These are phyloP conservation scores for Syngnathus acus DNA, from an alignment of 2,797 vertebrate genomes.

Conservation along the genomic window DNA sequence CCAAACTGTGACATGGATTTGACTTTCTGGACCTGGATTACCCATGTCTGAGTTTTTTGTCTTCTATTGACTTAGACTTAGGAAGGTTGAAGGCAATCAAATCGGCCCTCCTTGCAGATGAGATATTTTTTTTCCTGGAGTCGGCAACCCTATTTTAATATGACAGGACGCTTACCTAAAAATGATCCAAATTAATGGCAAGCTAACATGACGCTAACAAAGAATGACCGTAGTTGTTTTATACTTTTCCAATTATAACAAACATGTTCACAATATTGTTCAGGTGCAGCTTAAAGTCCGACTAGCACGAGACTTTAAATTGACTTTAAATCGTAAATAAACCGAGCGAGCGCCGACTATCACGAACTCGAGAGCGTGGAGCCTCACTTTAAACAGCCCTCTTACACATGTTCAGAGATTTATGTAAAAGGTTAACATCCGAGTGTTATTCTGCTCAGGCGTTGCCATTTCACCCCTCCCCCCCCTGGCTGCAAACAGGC, in stretches of 20 bases:
- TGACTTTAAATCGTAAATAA: not conserved
- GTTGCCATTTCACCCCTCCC: slow-evolving; percentile 77
- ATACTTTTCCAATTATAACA: too few relatives aligned
- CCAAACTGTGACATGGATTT: too few relatives aligned
- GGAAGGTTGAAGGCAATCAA: too few relatives aligned
- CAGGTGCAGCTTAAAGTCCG: not conserved
- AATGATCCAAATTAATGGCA: too few relatives aligned
- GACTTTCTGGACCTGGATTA: too few relatives aligned
- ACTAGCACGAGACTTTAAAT: not conserved
- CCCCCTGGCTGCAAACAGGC: slow-evolving; percentile 62
- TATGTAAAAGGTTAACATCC: slow-evolving; percentile 88
- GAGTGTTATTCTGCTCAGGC: slow-evolving; percentile 94
- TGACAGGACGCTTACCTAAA: not conserved
- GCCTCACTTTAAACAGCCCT: slow-evolving; percentile 50
- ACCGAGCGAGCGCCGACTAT: not conserved
- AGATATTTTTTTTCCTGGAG: too few relatives aligned
- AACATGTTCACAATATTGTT: not conserved
- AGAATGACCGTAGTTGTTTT: too few relatives aligned
- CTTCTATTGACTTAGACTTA: too few relatives aligned
- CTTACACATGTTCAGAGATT: slow-evolving; percentile 73
- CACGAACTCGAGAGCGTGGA: slow-evolving; percentile 14
- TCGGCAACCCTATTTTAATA: not conserved
- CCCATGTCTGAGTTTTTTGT: too few relatives aligned
- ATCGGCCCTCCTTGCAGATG: too few relatives aligned
- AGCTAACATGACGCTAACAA: too few relatives aligned